Conservation (phyloP, 30 jellyfish, hydroid and myxozoan species). For the Pelagia noctiluca region DNA sequence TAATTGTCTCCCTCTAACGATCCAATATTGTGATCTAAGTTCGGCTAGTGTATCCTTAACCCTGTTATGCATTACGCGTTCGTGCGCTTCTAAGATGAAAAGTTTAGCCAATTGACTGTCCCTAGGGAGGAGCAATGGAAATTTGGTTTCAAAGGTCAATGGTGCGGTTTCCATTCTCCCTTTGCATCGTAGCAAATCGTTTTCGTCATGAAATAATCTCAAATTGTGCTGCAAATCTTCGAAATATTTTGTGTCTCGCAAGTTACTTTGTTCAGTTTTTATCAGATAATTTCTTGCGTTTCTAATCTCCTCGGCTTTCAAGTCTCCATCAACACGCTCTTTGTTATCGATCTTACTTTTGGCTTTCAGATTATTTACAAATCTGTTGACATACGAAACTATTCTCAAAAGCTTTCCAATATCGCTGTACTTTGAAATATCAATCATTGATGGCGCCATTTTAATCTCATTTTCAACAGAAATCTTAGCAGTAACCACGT, state of each 20-base stretch:
- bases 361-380: too few relatives aligned
- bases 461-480: neutral
- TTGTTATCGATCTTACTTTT: too few relatives aligned
- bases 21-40: too few relatives aligned
- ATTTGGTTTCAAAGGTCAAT: neutral
- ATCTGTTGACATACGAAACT: too few relatives aligned
- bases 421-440: too few relatives aligned
- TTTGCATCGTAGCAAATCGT: constrained; percentile 8
- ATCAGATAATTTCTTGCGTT: too few relatives aligned
- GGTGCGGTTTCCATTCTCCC: constrained; percentile 41
- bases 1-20: constrained; percentile 13
- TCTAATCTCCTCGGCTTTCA: too few relatives aligned
- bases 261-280: too few relatives aligned
- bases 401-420: too few relatives aligned
- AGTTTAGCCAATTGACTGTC: constrained; percentile 20
- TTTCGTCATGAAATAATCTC: constrained; percentile 12
- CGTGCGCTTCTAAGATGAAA: constrained; percentile 1
- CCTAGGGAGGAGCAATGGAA: constrained; percentile 15
- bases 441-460: too few relatives aligned
- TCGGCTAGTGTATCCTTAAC: constrained; percentile 12
- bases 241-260: too few relatives aligned
- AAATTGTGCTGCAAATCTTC: constrained; percentile 9
- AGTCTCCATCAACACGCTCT: too few relatives aligned
- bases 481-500: neutral
- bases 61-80: constrained; percentile 27